Evolutionary conservation across 2,113 vertebrate genomes (phyloP).

Genomic region (Aythya baeri): DNA sequence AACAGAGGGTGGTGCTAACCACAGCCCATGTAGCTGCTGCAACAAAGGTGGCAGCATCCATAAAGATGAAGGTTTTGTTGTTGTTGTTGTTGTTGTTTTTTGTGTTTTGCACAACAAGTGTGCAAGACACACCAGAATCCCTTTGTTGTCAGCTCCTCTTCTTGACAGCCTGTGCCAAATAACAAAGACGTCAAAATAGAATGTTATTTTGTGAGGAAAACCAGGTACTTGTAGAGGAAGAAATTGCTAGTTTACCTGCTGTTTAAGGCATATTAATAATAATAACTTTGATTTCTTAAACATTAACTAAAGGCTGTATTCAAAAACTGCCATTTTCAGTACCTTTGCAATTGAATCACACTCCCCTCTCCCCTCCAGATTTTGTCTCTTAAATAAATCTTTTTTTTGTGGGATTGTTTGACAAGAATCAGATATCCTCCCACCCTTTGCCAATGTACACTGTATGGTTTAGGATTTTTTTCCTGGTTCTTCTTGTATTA

Average conservation of each 20-base stretch:
- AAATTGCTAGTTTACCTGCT: constrained; percentile 45
- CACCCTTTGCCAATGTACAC: not conserved
- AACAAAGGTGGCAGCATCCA: not conserved
- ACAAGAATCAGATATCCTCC: constrained; percentile 3
- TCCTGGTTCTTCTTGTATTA: not conserved
- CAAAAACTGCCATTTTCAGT: not conserved
- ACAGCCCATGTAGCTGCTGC: fast-evolving
- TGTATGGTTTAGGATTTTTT: not conserved
- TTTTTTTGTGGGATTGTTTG: constrained; percentile 27
- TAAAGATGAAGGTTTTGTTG: not conserved
- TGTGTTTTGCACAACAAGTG: not conserved
- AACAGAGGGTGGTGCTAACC: not conserved
- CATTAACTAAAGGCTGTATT: constrained; percentile 2
- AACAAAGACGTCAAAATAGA: not conserved
- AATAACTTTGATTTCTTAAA: constrained; percentile 55
- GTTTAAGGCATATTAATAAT: constrained; percentile 55
- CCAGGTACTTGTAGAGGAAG: not conserved
- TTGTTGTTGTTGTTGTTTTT: not conserved
- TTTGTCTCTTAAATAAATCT: constrained; percentile 25
- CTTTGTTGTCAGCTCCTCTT: not conserved
- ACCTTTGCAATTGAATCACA: not conserved
- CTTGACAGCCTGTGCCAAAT: constrained; percentile 33
- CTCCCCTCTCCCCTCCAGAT: not conserved
- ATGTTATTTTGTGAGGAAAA: constrained; percentile 33
- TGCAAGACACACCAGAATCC: constrained; percentile 1